A percentile compares a stretch with the other conserved stretches of the same genome.
phyloP scores from a whole-genome alignment of 2,797 vertebrate genomes.

The Microctenopoma steveboyesi region DNA sequence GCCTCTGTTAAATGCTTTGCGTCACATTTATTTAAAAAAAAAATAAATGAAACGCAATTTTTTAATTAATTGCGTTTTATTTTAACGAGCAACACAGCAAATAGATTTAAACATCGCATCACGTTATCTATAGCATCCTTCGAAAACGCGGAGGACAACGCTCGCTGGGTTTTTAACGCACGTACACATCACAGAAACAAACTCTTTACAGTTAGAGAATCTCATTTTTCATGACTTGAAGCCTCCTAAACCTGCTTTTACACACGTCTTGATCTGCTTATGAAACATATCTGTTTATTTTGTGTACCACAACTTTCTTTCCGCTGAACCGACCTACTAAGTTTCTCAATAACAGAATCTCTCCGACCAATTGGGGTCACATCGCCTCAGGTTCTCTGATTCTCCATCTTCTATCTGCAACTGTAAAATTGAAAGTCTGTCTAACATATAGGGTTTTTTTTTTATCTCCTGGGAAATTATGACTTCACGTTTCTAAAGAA shows the following conservation, averaged over 20 bases:
- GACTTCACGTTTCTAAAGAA: slow-evolving; percentile 30
- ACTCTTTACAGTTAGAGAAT: too few species aligned
- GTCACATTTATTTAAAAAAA: background rate
- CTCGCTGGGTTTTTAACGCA: too few species aligned
- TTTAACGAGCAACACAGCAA: background rate
- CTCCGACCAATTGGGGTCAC: slow-evolving; percentile 18
- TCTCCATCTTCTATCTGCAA: slow-evolving; percentile 13
- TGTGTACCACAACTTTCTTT: background rate
- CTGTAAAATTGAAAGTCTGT: slow-evolving; percentile 27
- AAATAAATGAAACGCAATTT: background rate
- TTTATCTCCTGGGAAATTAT: slow-evolving; percentile 56
- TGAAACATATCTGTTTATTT: background rate
- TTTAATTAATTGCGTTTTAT: slow-evolving; percentile 9
- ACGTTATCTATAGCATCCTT: background rate
- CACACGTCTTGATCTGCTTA: too few species aligned
- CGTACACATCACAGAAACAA: too few species aligned
- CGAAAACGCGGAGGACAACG: too few species aligned
- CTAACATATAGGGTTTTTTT: slow-evolving; percentile 3
- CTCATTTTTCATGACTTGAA: too few species aligned
- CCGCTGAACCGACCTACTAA: background rate
- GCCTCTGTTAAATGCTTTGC: background rate
- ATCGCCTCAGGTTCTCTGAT: slow-evolving; percentile 12
- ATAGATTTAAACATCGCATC: background rate
- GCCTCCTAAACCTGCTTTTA: background rate
- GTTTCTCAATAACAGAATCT: slow-evolving; percentile 8